Conservation (phyloP, 2,888 invertebrate species). For the Hyposoter dolosus region DNA sequence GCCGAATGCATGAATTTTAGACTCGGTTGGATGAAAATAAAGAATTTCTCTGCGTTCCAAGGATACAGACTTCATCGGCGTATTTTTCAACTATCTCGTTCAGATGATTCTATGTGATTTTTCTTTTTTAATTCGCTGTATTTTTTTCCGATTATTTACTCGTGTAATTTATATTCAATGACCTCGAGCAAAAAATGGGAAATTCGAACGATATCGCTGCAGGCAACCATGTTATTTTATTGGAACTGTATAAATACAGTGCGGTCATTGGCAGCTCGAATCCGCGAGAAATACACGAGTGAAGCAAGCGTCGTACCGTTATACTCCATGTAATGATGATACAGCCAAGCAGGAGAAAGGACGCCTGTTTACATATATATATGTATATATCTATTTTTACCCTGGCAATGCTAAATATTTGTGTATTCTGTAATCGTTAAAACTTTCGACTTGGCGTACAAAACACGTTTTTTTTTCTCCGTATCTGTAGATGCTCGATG, state of each 20-base stretch:
- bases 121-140: neutral
- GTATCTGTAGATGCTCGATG: neutral
- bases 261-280: constrained; percentile 40
- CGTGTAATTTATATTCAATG: neutral
- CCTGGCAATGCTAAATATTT: constrained; percentile 33
- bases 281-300: constrained; percentile 37
- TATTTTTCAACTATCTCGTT: neutral
- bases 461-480: neutral
- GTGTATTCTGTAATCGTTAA: neutral
- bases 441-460: neutral
- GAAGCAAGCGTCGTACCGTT: constrained; percentile 45
- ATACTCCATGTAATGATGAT: constrained; percentile 39
- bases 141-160: neutral
- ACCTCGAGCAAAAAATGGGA: neutral
- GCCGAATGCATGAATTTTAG: neutral
- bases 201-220: neutral
- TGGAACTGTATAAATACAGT: neutral
- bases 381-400: constrained; percentile 3
- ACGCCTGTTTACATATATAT: neutral
- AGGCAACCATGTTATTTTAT: neutral
- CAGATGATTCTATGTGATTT: neutral
- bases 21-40: neutral
- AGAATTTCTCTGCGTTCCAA: neutral
- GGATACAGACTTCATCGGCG: neutral
- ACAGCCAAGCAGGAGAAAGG: constrained; percentile 36